A percentile compares a stretch with the other conserved stretches of the same genome.
Conservation (phyloP, 2,113 vertebrate genomes). For the Podarcis cretensis region DNA sequence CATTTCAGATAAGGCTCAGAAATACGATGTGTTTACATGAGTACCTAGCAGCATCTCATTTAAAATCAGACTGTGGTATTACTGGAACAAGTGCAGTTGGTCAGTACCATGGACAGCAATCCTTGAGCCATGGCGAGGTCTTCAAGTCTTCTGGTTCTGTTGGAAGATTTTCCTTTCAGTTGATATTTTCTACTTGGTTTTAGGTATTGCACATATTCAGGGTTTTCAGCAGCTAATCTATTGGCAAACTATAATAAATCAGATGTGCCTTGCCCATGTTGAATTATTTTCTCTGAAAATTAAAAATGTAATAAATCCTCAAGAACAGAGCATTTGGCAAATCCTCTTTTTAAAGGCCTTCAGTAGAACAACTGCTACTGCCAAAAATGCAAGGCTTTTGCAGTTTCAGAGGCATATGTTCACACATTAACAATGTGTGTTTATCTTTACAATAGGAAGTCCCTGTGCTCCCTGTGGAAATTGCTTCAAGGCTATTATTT, state of each 20-base stretch:
- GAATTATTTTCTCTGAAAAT: background rate
- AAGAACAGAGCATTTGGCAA: background rate
- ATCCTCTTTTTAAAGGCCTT: background rate
- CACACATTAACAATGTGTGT: background rate
- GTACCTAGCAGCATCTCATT: background rate
- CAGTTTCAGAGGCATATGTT: background rate
- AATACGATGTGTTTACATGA: too few species aligned
- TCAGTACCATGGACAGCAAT: background rate
- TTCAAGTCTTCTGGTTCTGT: background rate
- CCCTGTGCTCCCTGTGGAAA: background rate
- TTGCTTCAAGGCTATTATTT: background rate
- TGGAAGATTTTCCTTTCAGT: background rate
- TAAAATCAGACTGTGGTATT: background rate
- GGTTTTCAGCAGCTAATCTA: background rate
- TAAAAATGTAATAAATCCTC: slow-evolving; percentile 1
- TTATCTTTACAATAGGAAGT: background rate
- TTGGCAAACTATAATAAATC: background rate
- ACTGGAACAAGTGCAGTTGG: background rate
- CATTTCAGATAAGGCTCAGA: too few species aligned
- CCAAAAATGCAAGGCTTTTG: background rate
- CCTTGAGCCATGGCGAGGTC: background rate
- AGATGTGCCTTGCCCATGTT: background rate
- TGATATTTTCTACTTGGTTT: background rate
- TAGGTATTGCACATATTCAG: background rate
- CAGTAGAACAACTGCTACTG: background rate